Base-by-base conservation (phyloP, 1,140 invertebrate species). In the Zaprionus gabonicus region DNA sequence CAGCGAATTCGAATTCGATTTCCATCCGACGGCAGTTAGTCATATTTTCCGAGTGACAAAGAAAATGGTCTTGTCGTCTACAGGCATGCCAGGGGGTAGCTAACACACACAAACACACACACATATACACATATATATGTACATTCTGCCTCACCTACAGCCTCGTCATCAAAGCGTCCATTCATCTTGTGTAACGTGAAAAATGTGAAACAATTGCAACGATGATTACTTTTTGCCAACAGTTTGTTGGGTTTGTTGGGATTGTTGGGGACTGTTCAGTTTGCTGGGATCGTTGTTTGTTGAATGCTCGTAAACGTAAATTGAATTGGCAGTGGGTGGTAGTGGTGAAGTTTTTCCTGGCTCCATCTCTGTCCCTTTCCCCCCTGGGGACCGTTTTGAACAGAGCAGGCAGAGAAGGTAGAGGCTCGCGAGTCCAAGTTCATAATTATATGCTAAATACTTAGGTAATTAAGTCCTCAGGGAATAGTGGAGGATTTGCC, bases 161-260 rank as follows among this genome's bases (percentile, higher is more conserved):
- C 60, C 38, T 17, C 83, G 79, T 90, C 84, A 90, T 88, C 84
- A 88, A 88, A 88, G 84, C 79, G 76, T 65, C 75, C 81, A 88
- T 88, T 88, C 84, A 90, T 84, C 84, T 88, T 66, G 34, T 57
- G 36, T 66, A 66, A 69, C 70, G 78, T 88, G 84, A 88, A 84
- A 90, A 88, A 88, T 88, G 85, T 78, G 84, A 88, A 88, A 88
- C 84, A 88, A 88, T 88, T 90, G 84, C 84, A 88, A 88, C 84
- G 84, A 88, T 88, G 84, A 88, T 88, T 88, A 88, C 84, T 88
- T 90, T 87, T 81, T 71, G 75, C 85, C 71, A 74, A 57, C 78
- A 88, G 56, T 76, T 79, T 78, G 71, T 76, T 78, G 71, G 59
- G 57, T 56, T 79, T 49, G 10, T 57, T 55, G 67, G 67, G 56